These are phyloP conservation scores for Megathymus violae DNA, from an alignment of 1,140 invertebrate species.

Conservation along the genomic window DNA sequence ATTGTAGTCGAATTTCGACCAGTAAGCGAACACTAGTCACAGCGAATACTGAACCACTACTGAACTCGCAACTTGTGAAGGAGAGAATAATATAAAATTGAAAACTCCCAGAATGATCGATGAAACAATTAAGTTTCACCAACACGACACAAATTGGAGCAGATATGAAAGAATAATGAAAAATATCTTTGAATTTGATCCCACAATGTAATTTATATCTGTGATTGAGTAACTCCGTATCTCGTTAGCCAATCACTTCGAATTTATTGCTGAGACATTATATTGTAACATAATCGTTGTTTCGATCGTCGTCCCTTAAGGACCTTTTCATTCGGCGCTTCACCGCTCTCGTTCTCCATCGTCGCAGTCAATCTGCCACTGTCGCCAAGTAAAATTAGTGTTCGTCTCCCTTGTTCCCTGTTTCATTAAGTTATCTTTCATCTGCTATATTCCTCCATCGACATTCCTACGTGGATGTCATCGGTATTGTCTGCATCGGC, in stretches of 20 bases:
- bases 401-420: too few relatives aligned
- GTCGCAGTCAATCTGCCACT: conserved; percentile 8
- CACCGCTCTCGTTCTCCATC: conserved; percentile 12
- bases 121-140: background rate
- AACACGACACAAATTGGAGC: conserved; percentile 4
- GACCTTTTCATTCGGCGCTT: conserved; percentile 8
- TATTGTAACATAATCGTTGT: conserved; percentile 21
- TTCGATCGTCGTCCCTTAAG: conserved; percentile 16
- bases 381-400: background rate
- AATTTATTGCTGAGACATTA: conserved; percentile 31
- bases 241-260: conserved; percentile 15
- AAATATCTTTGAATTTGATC: conserved; percentile 8
- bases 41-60: too few relatives aligned
- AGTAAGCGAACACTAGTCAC: too few relatives aligned
- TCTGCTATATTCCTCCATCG: too few relatives aligned
- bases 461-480: too few relatives aligned
- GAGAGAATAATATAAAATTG: too few relatives aligned
- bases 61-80: too few relatives aligned
- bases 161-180: conserved; percentile 12
- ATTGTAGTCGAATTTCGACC: too few relatives aligned
- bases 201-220: conserved; percentile 25
- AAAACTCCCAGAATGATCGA: too few relatives aligned
- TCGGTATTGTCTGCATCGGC: too few relatives aligned
- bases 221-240: conserved; percentile 20
- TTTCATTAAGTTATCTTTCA: too few relatives aligned